Evolutionary conservation across 2,888 invertebrate species (phyloP).

Genomic region (Patella pellucida): DNA sequence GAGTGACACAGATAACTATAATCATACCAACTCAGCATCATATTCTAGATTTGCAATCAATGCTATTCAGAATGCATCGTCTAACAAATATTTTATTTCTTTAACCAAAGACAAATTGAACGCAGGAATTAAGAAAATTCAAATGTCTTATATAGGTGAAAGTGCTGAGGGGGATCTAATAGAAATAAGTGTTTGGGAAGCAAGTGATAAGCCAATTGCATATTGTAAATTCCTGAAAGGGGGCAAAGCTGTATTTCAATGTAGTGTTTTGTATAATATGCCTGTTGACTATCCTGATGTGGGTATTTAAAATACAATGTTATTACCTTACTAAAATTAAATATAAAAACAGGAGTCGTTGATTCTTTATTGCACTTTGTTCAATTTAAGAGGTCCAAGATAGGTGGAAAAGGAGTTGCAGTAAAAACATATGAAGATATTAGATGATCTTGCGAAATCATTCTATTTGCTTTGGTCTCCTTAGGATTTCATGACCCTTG

Average conservation of each 20-base stretch:
- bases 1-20: constrained; percentile 51
- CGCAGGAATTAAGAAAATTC: constrained; percentile 48
- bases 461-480: too few species aligned
- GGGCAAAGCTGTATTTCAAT: neutral
- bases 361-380: too few species aligned
- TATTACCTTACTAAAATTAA: too few species aligned
- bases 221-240: neutral
- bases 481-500: too few species aligned
- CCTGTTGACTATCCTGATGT: neutral
- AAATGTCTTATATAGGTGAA: constrained; percentile 57
- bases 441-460: too few species aligned
- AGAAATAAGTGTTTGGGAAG: constrained; percentile 52
- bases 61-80: constrained; percentile 40
- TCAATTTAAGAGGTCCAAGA: too few species aligned
- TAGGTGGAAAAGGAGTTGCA: too few species aligned
- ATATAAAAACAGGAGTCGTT: too few species aligned
- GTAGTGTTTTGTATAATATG: neutral
- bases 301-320: neutral
- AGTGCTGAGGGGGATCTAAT: constrained; percentile 55
- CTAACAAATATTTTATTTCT: neutral
- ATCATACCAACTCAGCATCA: constrained; percentile 52
- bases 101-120: constrained; percentile 39
- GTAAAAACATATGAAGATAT: too few species aligned
- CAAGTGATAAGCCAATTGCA: neutral
- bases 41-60: constrained; percentile 51